Base-by-base conservation (phyloP, 2,797 vertebrate species). In the Neopelma chrysocephalum region DNA sequence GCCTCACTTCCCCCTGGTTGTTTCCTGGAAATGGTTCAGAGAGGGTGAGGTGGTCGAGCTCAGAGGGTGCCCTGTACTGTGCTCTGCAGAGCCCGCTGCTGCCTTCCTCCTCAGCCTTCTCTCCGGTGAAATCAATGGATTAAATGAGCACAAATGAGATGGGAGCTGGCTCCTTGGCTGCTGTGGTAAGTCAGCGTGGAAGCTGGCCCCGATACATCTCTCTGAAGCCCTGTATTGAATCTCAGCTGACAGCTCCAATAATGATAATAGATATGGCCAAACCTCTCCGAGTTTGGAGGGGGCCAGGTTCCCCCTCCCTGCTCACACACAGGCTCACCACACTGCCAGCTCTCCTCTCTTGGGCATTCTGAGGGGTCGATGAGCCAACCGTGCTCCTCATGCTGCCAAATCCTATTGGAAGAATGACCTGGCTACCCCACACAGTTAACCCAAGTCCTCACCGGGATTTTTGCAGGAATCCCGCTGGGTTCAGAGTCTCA, bases 221-320 rank as follows among this genome's bases (percentile, higher is more conserved):
- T 87, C 96, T 96, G 60, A 68, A 81, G 89, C 40, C 81, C 75
- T n/a, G 61, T 87, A 91, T 86, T 91, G 96, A 91, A 95, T 92
- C 65, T 45, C 91, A 75, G 87, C 94, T 94, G 94, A 93, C 96
- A 97, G 92, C 89, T 92, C 94, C 89, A 65, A 95, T 97, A 97
- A 97, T 45, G 93, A 88, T 88, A 97, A 97, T 43, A 95, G 94
- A 97, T 96, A 87, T 1, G 38, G 90, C 91, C 90, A 82, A n/a
- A 89, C 65, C 4, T 8, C 77, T 89, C 43, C 0, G 11, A 50
- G 5, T 81, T 83, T 83, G 87, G 84, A 83, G 89, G 61, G 64
- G 78, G 58, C 82, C 88, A 72, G 72, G 54, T 79, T 81, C 91
- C 73, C 77, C 85, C 82, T 90, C 61, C 1, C 70, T 1, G 21